These are phyloP conservation scores for Bombus haemorrhoidalis DNA, from an alignment of 1,140 invertebrate genomes.

Conservation along the genomic window DNA sequence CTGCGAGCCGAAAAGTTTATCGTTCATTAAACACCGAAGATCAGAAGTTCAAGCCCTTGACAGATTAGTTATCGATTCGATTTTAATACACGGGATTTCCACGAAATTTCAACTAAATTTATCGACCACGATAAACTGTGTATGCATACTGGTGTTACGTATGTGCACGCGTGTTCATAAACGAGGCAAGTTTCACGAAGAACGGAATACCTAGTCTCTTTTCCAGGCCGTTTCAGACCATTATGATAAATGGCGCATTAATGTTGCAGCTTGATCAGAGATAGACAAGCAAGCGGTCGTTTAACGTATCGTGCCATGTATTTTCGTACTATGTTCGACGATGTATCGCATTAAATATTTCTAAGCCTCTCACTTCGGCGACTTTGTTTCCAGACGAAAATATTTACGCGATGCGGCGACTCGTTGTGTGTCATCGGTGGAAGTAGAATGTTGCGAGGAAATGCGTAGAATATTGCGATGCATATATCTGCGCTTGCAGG, in stretches of 20 bases:
- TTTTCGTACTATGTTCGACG: constrained; percentile 27
- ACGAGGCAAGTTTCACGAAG: constrained; percentile 22
- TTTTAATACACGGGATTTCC: not conserved
- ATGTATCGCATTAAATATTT: constrained; percentile 67
- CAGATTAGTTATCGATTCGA: not conserved
- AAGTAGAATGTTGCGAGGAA: not conserved
- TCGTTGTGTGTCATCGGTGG: not conserved
- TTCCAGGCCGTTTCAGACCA: constrained; percentile 58
- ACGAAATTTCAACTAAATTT: constrained; percentile 17
- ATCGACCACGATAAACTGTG: constrained; percentile 48
- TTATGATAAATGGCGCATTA: constrained; percentile 69
- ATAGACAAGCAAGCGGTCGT: constrained; percentile 62
- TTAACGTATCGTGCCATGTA: constrained; percentile 47
- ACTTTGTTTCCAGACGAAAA: constrained; percentile 39
- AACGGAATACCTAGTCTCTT: constrained; percentile 27
- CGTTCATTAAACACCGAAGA: not conserved
- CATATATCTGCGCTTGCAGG: not conserved
- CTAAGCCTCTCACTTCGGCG: constrained; percentile 37
- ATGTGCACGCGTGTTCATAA: constrained; percentile 1
- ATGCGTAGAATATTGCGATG: not conserved
- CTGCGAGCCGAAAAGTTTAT: not conserved
- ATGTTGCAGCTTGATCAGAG: constrained; percentile 68
- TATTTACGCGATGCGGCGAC: constrained; percentile 30
- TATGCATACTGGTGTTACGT: not conserved
- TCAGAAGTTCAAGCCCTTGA: not conserved